Evolutionary conservation across 2,888 invertebrate genomes (phyloP).

Genomic region (Troides helena): DNA sequence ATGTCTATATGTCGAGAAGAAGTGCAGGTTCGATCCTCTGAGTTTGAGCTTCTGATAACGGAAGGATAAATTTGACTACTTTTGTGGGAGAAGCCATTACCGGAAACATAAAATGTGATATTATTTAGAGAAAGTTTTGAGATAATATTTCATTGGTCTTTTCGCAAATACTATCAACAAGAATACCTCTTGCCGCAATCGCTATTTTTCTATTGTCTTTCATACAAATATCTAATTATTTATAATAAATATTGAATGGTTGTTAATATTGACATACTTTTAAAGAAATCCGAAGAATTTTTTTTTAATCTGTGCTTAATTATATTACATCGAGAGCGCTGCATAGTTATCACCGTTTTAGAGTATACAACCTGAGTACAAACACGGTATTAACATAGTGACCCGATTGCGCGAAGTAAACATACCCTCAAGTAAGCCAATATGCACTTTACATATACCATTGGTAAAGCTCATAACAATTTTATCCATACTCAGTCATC

Average conservation of each 20-base stretch:
- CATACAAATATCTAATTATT: no score
- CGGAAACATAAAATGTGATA: no score
- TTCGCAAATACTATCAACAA: no score
- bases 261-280: constrained; percentile 4
- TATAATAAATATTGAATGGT: background rate
- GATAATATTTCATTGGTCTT: no score
- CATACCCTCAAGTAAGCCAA: constrained; percentile 11
- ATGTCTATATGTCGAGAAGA: no score
- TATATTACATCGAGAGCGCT: constrained; percentile 1
- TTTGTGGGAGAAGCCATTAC: no score
- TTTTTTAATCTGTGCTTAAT: constrained; percentile 17
- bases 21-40: no score
- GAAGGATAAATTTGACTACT: no score
- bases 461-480: constrained; percentile 12
- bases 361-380: constrained; percentile 6
- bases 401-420: constrained; percentile 22
- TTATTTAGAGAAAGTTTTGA: no score
- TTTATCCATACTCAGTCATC: constrained; percentile 20
- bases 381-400: constrained; percentile 29
- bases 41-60: no score
- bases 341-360: constrained; percentile 7
- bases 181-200: no score
- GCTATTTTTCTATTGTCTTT: no score
- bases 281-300: constrained; percentile 26
- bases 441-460: constrained; percentile 14